Evolutionary conservation across 1,140 invertebrate genomes (phyloP).

Genomic region (Drosophila pruinosa): DNA sequence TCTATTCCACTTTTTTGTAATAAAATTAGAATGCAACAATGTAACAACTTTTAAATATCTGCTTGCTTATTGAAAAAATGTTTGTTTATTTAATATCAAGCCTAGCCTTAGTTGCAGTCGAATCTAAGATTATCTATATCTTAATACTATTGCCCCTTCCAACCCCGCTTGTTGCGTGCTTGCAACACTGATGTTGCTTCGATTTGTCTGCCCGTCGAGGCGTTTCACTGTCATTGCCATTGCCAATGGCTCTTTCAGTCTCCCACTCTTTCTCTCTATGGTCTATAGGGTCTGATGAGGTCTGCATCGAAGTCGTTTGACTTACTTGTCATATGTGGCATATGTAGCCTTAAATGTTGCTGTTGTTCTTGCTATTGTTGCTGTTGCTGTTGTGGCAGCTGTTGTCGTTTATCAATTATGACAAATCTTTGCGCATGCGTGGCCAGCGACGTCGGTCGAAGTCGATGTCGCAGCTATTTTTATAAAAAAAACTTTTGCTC

Average conservation of each 20-base stretch:
- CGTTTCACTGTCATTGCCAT: slow-evolving; percentile 60
- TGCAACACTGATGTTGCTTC: slow-evolving; percentile 15
- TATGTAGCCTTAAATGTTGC: slow-evolving; percentile 35
- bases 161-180: not conserved
- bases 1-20: too few relatives aligned
- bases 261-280: not conserved
- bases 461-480: slow-evolving; percentile 60
- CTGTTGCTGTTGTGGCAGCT: slow-evolving; percentile 35
- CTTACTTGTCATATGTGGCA: slow-evolving; percentile 47
- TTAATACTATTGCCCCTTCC: too few relatives aligned
- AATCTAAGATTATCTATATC: too few relatives aligned
- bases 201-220: slow-evolving; percentile 60
- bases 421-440: slow-evolving; percentile 82
- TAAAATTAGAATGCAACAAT: too few relatives aligned
- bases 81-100: too few relatives aligned
- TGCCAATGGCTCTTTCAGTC: slow-evolving; percentile 11
- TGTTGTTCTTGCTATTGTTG: slow-evolving; percentile 12
- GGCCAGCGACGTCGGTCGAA: slow-evolving; percentile 54
- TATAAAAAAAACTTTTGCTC: slow-evolving; percentile 65
- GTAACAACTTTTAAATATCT: too few relatives aligned
- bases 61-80: too few relatives aligned
- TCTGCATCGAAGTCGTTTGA: slow-evolving; percentile 34
- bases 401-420: slow-evolving; percentile 82
- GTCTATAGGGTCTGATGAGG: slow-evolving; percentile 19
- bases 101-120: too few relatives aligned